Percentiles rank a stretch among this genome's conserved stretches.
Conservation (phyloP, 2,888 invertebrate species). For the Branchipolynoe longqiensis region DNA sequence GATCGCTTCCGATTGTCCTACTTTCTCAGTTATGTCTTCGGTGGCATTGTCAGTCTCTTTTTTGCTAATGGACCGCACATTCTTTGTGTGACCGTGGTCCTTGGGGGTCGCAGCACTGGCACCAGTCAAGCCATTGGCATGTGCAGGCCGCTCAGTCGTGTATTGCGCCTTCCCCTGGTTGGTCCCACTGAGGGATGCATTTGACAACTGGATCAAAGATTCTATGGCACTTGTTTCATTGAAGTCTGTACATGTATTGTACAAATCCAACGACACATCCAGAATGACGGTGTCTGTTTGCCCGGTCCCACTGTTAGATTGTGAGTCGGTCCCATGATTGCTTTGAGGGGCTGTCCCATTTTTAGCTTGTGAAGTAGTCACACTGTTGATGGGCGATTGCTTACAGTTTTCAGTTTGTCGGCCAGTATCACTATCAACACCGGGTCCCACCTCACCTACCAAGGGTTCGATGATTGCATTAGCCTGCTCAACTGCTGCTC, state of each 20-base stretch:
- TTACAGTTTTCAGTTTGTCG: too few species aligned
- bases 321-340: not conserved
- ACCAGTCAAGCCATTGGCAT: not conserved
- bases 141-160: not conserved
- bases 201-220: conserved; percentile 40
- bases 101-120: not conserved
- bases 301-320: conserved; percentile 5
- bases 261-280: conserved; percentile 1
- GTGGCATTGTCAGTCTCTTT: not conserved
- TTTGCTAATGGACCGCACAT: conserved; percentile 13
- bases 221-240: conserved; percentile 50
- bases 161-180: not conserved
- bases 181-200: not conserved
- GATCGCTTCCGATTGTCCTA: not conserved
- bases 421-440: not conserved
- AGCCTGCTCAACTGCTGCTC: not conserved
- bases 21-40: not conserved
- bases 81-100: too few species aligned
- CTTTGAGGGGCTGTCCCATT: too few species aligned
- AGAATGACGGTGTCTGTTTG: too few species aligned
- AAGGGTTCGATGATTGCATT: not conserved
- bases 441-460: not conserved
- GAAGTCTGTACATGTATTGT: conserved; percentile 23
- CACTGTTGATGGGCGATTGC: too few species aligned
- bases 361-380: not conserved